These are phyloP conservation scores for Narcine bancroftii DNA, from an alignment of 2,113 vertebrate genomes.

Conservation along the genomic window DNA sequence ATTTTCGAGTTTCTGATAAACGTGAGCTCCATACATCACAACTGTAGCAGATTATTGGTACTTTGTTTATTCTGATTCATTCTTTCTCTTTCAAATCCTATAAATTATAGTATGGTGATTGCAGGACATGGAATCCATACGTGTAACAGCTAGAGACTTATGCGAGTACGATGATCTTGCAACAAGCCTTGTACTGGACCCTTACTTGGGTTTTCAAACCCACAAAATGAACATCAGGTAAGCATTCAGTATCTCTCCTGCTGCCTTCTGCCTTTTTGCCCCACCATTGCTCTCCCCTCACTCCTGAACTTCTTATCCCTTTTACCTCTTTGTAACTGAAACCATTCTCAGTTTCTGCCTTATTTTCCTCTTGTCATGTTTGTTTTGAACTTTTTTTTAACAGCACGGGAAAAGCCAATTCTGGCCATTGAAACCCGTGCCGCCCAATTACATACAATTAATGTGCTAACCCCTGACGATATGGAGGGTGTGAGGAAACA, in stretches of 20 bases:
- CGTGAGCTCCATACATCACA: background rate
- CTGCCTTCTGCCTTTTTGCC: background rate
- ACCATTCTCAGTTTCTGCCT: background rate
- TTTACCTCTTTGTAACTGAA: background rate
- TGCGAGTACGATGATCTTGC: constrained; percentile 62
- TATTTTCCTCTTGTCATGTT: background rate
- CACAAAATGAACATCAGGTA: constrained; percentile 63
- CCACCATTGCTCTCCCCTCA: background rate
- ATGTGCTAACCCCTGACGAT: too few species aligned
- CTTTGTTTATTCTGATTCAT: background rate
- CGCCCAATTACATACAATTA: too few species aligned
- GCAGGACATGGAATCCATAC: constrained; percentile 51
- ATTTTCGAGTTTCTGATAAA: background rate
- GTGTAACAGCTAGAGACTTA: constrained; percentile 56
- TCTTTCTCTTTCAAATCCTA: background rate
- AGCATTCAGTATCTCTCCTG: constrained; percentile 14
- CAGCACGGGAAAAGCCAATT: too few species aligned
- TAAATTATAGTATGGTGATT: constrained; percentile 49
- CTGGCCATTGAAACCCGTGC: too few species aligned
- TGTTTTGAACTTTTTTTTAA: too few species aligned
- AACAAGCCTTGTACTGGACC: constrained; percentile 58
- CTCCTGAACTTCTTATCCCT: background rate
- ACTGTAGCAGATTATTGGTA: background rate
- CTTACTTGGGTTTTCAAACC: constrained; percentile 57
- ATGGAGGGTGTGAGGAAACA: too few species aligned